Evolutionary conservation across 2,797 vertebrate species (phyloP), one percentile per base, ranked within the genome.

Genomic region (Poeciliopsis paucimaculata): DNA sequence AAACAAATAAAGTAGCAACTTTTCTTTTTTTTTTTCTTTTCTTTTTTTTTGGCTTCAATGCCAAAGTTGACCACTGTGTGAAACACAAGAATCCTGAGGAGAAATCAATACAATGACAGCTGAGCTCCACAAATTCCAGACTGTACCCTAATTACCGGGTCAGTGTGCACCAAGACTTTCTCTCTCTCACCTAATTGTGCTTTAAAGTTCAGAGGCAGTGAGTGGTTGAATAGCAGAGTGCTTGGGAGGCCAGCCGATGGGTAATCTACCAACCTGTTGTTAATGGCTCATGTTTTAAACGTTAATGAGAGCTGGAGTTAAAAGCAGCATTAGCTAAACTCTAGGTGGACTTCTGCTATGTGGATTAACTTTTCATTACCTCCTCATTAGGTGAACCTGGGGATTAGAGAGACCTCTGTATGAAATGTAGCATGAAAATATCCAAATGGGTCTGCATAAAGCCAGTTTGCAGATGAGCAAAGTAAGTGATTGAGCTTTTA

Each of bases 341-440:
- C 93, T 93, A 95, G 91, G 88, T 93, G 91, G 91, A 95, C 93
- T 86, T 83, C 90, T 95, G 93, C 92, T 90, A 92, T 87, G 91
- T 93, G 94, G 95, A 96, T 96, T 96, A 95, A 95, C 92, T 95
- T 96, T 96, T 95, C 95, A 96, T 95, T 95, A 95, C 91, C 89
- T 94, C 92, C 93, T 96, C 93, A 95, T 96, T 95, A 96, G 86
- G 86, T 90, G 91, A 88, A 93, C 93, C 94, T 91, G 87, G 91
- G 93, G 95, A 96, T 96, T 95, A 93, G 86, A 88, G 85, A 90
- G 84, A 90, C 92, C 91, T 91, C 87, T 77, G 87, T 90, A 93
- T 92, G 92, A 95, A 95, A 95, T 92, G 88, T 92, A 93, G 92
- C 89, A 83, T 92, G 91, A 93, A 95, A 94, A 93, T 92, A 93